These are phyloP conservation scores for Caenorhabditis doughertyi DNA, from an alignment of 2,888 invertebrate genomes.

Conservation along the genomic window DNA sequence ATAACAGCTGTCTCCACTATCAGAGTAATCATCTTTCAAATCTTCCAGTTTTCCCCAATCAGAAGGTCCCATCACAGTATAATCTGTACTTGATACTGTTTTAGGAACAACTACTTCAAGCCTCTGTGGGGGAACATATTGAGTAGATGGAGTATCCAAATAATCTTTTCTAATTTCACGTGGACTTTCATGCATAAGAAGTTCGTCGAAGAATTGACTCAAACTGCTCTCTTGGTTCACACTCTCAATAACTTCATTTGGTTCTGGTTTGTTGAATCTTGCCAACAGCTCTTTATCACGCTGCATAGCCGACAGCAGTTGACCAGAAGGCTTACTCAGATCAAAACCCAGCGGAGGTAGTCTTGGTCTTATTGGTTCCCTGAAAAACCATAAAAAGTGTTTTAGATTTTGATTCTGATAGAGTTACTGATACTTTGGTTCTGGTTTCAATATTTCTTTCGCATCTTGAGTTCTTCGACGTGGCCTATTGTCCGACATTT, in stretches of 20 bases:
- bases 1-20: conserved; percentile 76
- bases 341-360: conserved; percentile 30
- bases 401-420: background rate
- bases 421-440: conserved; percentile 3
- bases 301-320: conserved; percentile 16
- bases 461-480: background rate
- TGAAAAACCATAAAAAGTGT: background rate
- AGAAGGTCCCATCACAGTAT: conserved; percentile 35
- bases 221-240: too few species aligned
- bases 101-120: background rate
- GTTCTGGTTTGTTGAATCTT: conserved; percentile 4
- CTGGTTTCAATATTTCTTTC: background rate
- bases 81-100: conserved; percentile 6
- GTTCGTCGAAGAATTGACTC: too few species aligned
- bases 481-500: conserved; percentile 32
- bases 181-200: conserved; percentile 12
- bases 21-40: conserved; percentile 64
- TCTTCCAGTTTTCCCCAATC: conserved; percentile 40
- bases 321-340: conserved; percentile 39
- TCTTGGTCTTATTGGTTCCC: conserved; percentile 16
- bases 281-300: conserved; percentile 20
- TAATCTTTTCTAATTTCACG: conserved; percentile 16
- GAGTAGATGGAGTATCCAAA: background rate
- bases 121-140: background rate
- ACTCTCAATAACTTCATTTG: conserved; percentile 5